Conservation (phyloP, 1,140 invertebrate genomes). For the Tetramorium parvispinum region DNA sequence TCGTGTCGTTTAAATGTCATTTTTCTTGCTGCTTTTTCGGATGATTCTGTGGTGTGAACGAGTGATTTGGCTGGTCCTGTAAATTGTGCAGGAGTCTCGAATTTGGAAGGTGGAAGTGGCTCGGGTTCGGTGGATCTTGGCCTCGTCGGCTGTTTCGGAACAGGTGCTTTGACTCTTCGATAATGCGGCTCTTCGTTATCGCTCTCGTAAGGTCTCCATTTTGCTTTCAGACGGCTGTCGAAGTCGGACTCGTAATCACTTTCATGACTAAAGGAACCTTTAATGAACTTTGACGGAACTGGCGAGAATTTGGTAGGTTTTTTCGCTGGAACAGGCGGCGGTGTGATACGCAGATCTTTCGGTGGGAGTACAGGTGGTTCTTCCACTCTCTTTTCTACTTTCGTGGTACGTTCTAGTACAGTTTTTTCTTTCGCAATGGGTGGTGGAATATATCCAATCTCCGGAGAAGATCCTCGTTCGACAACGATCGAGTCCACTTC, state of each 20-base stretch:
- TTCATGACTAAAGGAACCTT: constrained; percentile 86
- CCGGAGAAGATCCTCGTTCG: constrained; percentile 88
- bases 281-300: constrained; percentile 88
- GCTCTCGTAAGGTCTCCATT: constrained; percentile 89
- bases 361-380: constrained; percentile 83
- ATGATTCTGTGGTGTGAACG: constrained; percentile 76
- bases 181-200: constrained; percentile 88
- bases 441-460: constrained; percentile 88
- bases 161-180: constrained; percentile 86
- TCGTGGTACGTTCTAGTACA: constrained; percentile 83
- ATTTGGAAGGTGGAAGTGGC: constrained; percentile 87
- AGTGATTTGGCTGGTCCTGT: constrained; percentile 85
- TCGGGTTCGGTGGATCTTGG: constrained; percentile 87
- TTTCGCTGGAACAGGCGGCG: constrained; percentile 83
- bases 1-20: constrained; percentile 77
- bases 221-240: constrained; percentile 84
- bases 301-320: constrained; percentile 81
- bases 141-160: constrained; percentile 79
- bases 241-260: constrained; percentile 92
- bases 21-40: constrained; percentile 74
- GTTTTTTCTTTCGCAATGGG: constrained; percentile 83
- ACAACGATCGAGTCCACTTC: constrained; percentile 76
- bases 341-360: constrained; percentile 82
- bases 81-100: constrained; percentile 86
- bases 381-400: constrained; percentile 84